Percentiles rank a stretch among this genome's conserved stretches.
These are phyloP conservation scores for Rotaria sp. DNA, from an alignment of 2,888 invertebrate species.

Conservation along the genomic window DNA sequence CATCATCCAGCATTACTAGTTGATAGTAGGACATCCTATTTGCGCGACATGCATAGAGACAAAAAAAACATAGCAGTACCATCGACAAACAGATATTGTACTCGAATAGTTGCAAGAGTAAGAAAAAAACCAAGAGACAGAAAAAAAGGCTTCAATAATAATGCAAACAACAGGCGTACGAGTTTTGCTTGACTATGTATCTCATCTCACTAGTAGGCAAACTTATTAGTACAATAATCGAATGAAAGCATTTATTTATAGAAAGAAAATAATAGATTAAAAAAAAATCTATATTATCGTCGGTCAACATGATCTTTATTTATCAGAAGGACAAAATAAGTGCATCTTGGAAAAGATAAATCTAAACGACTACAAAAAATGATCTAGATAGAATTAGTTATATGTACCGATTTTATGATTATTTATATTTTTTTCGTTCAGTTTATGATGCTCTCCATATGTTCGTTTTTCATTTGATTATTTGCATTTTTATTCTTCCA, in stretches of 20 bases:
- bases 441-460: background rate
- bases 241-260: background rate
- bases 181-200: background rate
- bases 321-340: background rate
- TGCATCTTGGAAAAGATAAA: background rate
- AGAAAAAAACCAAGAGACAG: background rate
- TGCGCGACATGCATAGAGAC: background rate
- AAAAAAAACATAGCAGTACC: background rate
- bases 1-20: background rate
- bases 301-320: background rate
- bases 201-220: background rate
- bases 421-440: background rate
- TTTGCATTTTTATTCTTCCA: background rate
- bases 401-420: background rate
- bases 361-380: background rate
- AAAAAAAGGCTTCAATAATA: background rate
- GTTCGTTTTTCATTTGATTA: background rate
- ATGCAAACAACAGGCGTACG: background rate
- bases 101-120: slow-evolving; percentile 10
- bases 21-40: background rate
- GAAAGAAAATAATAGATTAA: background rate
- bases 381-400: background rate
- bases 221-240: background rate
- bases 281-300: background rate
- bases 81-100: background rate